Conservation (phyloP, 2,797 vertebrate species). For the Xenops minutus region DNA sequence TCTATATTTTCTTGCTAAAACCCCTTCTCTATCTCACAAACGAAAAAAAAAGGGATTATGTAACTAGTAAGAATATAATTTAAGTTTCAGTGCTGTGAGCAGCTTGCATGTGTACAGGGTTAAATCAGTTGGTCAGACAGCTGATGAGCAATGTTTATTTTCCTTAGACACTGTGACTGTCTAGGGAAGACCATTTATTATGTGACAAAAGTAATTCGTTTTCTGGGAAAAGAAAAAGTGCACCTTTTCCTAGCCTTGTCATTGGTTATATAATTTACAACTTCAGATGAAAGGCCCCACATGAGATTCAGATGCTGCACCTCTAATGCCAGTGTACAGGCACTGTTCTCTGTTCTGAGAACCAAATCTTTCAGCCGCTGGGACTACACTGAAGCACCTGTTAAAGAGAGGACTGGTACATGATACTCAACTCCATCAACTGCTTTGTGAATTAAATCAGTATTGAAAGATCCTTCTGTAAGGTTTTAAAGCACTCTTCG, state of each 20-base stretch:
- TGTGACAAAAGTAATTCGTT: not conserved
- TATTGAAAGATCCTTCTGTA: not conserved
- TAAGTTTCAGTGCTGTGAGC: not conserved
- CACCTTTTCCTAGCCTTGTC: not conserved
- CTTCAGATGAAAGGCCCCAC: not conserved
- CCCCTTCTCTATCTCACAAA: not conserved
- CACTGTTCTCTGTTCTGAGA: not conserved
- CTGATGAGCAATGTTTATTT: not conserved
- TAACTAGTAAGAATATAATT: not conserved
- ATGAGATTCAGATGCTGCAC: not conserved
- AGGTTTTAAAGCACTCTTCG: not conserved
- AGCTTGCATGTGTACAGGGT: not conserved
- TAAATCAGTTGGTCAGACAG: not conserved
- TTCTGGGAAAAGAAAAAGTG: not conserved
- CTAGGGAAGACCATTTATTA: not conserved
- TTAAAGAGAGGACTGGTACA: not conserved
- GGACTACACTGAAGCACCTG: not conserved
- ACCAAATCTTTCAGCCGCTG: not conserved
- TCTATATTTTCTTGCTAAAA: not conserved
- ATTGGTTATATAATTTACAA: not conserved
- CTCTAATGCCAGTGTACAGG: not conserved
- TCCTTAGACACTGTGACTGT: not conserved
- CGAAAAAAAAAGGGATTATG: not conserved
- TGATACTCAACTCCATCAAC: not conserved
- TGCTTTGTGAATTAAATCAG: not conserved